These are phyloP conservation scores for Pempheris klunzingeri DNA, from an alignment of 2,797 vertebrate genomes.

Conservation along the genomic window DNA sequence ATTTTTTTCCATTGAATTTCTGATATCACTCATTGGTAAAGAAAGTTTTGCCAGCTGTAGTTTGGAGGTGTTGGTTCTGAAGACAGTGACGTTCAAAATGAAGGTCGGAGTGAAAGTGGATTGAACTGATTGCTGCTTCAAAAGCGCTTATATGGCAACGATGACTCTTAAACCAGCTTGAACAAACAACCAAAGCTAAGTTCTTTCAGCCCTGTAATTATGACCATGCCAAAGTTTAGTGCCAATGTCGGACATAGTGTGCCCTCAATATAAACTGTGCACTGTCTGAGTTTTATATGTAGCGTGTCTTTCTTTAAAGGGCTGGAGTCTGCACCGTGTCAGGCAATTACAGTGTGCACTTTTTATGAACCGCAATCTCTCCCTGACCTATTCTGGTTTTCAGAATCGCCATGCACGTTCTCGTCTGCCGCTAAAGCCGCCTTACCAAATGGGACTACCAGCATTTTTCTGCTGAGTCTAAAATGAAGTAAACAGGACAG, in stretches of 20 bases:
- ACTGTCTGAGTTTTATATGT: not conserved
- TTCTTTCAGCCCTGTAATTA: not conserved
- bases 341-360: not conserved
- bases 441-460: not conserved
- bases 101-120: not conserved
- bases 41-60: not conserved
- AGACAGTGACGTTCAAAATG: not conserved
- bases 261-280: not conserved
- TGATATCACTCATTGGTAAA: no score
- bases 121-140: no score
- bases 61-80: not conserved
- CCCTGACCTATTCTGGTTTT: not conserved
- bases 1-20: no score
- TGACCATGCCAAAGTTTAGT: not conserved
- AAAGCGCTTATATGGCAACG: no score
- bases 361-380: constrained; percentile 1
- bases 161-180: not conserved
- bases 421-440: not conserved
- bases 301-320: not conserved
- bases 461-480: not conserved
- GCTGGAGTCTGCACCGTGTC: not conserved
- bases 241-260: not conserved
- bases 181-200: not conserved
- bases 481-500: not conserved
- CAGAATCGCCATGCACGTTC: not conserved